Evolutionary conservation across 2,113 vertebrate species (phyloP).

Genomic region (Piaya cayana): DNA sequence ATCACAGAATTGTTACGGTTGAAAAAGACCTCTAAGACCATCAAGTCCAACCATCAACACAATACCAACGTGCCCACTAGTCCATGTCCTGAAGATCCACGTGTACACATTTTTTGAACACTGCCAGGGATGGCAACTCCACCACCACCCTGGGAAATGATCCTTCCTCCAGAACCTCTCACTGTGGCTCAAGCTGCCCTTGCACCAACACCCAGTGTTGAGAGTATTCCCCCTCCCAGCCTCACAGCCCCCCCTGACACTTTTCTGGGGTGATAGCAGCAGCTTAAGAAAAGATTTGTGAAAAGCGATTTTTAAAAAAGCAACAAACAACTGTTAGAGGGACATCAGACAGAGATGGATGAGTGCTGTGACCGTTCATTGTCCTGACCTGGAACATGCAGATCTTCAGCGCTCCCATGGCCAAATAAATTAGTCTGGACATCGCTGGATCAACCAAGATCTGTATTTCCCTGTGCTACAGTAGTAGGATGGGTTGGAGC

Average conservation of each 20-base stretch:
- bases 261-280: not conserved
- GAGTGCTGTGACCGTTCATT: not conserved
- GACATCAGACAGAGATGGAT: not conserved
- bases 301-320: not conserved
- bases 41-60: no score
- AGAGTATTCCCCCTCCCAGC: not conserved
- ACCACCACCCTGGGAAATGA: no score
- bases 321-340: not conserved
- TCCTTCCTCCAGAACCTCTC: not conserved
- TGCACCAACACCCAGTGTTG: fast-evolving
- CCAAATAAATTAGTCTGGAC: not conserved
- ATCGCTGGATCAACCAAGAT: not conserved
- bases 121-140: no score
- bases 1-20: no score
- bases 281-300: not conserved
- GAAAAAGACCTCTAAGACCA: no score
- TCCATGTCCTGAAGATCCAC: no score
- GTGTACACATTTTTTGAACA: no score
- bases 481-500: not conserved
- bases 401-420: not conserved
- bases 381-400: not conserved
- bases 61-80: no score
- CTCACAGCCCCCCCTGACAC: not conserved
- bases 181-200: not conserved
- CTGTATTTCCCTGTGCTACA: not conserved